Base-by-base conservation (phyloP, 2,113 vertebrate genomes). In the Ageneiosus marmoratus region DNA sequence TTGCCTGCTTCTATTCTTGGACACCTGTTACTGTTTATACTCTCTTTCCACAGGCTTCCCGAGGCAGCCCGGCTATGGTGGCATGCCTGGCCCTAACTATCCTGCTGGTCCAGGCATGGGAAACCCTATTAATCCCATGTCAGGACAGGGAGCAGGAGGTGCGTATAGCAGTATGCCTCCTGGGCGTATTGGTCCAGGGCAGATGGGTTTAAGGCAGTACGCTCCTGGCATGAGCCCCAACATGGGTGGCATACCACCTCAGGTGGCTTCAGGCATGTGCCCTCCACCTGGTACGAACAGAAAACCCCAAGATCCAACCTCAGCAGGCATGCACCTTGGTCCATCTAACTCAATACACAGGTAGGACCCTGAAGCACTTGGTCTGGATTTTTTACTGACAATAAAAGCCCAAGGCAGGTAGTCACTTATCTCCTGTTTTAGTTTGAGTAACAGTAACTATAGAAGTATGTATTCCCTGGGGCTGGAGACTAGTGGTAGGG, bases 31-130 rank as follows among this genome's bases (percentile, higher is more conserved):
- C 50, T 41, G 18, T 22, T 41, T 10, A 15, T 12, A 0, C 22
- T 34, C 32, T 67, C 67, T 48, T 80, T 5, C 74, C 32, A 2
- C 87, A 99, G 97, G 96, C 87, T 99, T 98, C 89, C 96, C 96
- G 65, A 92, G 98, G 89, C 97, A 98, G 90, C 96, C 96, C 27
- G 97, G 96, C 88, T 99, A 99, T 91, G 95, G 95, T 32, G 94
- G 95, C 80, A 97, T 99, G 96, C 94, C 97, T 89, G 99, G 97
- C 5, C 94, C 97, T 91, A 98, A 94, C 93, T 99, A 99, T 89
- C 93, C 96, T 58, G 95, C 95, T n/a, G 95, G 95, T n/a, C 95
- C 97, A 2, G 93, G 95, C 81, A 97, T 99, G 95, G 94, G 86
- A 18, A 94, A 95, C 89, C 91, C 93, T 88, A 96, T 98, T 92